Percentiles rank a stretch among this genome's conserved stretches.
These are phyloP conservation scores for Kryptopterus vitreolus DNA, from an alignment of 2,797 vertebrate species.

Conservation along the genomic window DNA sequence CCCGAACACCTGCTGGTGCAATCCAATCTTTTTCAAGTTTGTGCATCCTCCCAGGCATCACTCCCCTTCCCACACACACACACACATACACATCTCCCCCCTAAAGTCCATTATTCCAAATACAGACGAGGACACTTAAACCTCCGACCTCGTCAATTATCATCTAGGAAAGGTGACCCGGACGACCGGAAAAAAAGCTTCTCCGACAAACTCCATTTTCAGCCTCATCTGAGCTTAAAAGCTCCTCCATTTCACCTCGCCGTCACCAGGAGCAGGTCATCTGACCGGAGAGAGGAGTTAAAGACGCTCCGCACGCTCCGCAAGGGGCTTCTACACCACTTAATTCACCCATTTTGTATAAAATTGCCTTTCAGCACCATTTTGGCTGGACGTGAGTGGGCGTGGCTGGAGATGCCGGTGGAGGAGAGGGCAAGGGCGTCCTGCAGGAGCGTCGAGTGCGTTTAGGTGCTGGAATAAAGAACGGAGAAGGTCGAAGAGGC, in stretches of 20 bases:
- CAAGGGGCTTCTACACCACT: neutral
- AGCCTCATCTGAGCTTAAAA: slow-evolving; percentile 17
- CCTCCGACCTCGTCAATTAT: slow-evolving; percentile 31
- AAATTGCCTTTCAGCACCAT: slow-evolving; percentile 13
- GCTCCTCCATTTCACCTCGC: neutral
- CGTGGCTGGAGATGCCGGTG: neutral
- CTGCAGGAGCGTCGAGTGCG: neutral
- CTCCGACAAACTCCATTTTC: slow-evolving; percentile 10
- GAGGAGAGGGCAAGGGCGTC: slow-evolving; percentile 4
- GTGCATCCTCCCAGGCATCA: too few relatives aligned
- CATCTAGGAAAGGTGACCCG: slow-evolving; percentile 12
- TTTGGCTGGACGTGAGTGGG: neutral
- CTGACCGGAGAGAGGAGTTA: neutral
- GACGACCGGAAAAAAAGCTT: slow-evolving; percentile 26
- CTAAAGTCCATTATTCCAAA: neutral
- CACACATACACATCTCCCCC: too few relatives aligned
- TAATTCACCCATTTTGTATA: slow-evolving; percentile 11
- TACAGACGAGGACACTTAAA: neutral
- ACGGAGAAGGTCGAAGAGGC: neutral
- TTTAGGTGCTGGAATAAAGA: neutral
- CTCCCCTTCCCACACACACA: too few relatives aligned
- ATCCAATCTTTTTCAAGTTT: slow-evolving; percentile 53
- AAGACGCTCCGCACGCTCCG: neutral
- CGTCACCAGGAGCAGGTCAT: slow-evolving; percentile 7
- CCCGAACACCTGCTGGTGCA: neutral